These are phyloP conservation scores for Mesoclemmys tuberculata DNA, from an alignment of 2,113 vertebrate species.

Conservation along the genomic window DNA sequence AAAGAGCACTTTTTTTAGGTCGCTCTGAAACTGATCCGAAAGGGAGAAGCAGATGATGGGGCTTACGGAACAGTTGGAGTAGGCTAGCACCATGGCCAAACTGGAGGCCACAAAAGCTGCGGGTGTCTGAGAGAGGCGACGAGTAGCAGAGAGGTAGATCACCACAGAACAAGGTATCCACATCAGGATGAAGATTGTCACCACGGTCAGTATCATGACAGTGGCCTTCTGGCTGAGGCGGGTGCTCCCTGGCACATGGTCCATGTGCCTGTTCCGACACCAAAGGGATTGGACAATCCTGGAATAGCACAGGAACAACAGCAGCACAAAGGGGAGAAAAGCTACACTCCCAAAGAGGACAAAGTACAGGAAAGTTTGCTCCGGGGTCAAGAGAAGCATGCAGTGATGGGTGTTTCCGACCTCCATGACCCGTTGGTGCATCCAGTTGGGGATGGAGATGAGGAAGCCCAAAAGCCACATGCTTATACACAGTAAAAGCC, in stretches of 20 bases:
- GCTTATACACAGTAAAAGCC: conserved; percentile 9
- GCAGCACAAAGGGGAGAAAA: conserved; percentile 24
- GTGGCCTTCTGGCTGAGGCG: conserved; percentile 8
- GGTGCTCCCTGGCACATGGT: neutral
- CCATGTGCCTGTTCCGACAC: neutral
- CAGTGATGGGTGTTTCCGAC: neutral
- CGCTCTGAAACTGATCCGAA: neutral
- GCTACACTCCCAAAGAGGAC: conserved; percentile 32
- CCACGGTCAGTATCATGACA: neutral
- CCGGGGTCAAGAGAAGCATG: neutral
- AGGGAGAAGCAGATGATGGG: conserved; percentile 44
- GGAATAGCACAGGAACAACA: conserved; percentile 24
- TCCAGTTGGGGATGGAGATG: neutral
- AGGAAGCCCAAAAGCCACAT: conserved; percentile 33
- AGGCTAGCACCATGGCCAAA: conserved; percentile 25
- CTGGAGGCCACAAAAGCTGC: neutral
- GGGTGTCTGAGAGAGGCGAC: neutral
- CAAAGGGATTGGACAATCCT: conserved; percentile 19
- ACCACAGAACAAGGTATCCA: conserved; percentile 34
- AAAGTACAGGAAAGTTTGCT: conserved; percentile 3
- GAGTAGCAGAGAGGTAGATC: neutral
- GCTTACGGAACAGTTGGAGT: conserved; percentile 24
- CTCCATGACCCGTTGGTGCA: neutral
- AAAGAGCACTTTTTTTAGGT: neutral
- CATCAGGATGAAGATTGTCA: conserved; percentile 13